Conservation (phyloP, 2,888 invertebrate genomes). For the Cylindroiulus punctatus region DNA sequence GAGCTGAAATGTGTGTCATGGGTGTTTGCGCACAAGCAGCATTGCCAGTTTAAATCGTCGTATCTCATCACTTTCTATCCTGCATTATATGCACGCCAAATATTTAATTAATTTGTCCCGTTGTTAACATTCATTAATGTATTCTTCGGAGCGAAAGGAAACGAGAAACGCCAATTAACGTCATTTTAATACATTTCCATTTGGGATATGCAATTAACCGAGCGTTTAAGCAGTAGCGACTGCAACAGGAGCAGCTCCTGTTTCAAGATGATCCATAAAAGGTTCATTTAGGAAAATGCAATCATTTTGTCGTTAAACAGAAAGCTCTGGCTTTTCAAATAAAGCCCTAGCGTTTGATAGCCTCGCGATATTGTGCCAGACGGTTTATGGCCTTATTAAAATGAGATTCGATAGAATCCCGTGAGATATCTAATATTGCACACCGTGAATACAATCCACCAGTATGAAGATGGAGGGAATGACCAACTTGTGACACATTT, state of each 20-base stretch:
- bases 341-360: constrained; percentile 11
- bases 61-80: background rate
- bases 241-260: background rate
- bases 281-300: constrained; percentile 23
- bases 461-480: background rate
- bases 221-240: background rate
- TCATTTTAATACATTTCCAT: constrained; percentile 8
- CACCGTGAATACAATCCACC: background rate
- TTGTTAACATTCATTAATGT: constrained; percentile 39
- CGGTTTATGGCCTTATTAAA: constrained; percentile 40
- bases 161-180: constrained; percentile 9
- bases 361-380: constrained; percentile 29
- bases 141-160: constrained; percentile 30
- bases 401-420: background rate
- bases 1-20: background rate
- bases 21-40: background rate
- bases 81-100: constrained; percentile 21
- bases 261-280: constrained; percentile 24
- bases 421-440: background rate
- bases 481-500: background rate
- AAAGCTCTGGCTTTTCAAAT: background rate
- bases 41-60: background rate
- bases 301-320: constrained; percentile 30
- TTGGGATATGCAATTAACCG: constrained; percentile 35
- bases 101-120: constrained; percentile 39